phyloP scores from a whole-genome alignment of 2,113 vertebrate species.

The Aviceda subcristata region DNA sequence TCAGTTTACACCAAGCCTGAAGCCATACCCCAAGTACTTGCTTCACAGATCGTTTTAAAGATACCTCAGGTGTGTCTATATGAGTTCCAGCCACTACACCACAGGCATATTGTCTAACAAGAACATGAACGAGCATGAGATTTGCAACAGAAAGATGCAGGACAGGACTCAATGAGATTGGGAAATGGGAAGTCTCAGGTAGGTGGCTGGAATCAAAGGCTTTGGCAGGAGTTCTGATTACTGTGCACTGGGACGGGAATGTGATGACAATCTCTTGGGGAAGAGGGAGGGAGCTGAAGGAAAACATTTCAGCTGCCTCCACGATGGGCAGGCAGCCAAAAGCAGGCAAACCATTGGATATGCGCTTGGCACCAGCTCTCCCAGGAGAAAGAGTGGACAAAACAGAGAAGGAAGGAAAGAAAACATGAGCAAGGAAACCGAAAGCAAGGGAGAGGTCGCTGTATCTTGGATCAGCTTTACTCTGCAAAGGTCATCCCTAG shows the following conservation, averaged over 20 bases:
- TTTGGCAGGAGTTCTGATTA: not conserved
- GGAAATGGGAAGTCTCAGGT: not conserved
- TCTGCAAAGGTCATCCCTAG: not conserved
- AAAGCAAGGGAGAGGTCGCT: not conserved
- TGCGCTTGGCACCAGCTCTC: not conserved
- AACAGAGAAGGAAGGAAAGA: not conserved
- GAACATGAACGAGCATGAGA: not conserved
- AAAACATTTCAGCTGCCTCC: not conserved
- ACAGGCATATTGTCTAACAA: not conserved
- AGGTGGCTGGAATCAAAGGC: not conserved
- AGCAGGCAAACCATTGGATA: fast-evolving
- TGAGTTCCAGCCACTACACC: not conserved
- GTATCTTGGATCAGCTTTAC: not conserved
- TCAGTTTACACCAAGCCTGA: not conserved
- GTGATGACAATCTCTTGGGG: fast-evolving
- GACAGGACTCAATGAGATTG: not conserved
- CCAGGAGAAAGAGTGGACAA: not conserved
- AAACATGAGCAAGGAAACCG: not conserved
- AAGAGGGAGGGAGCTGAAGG: not conserved
- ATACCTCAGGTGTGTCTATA: not conserved
- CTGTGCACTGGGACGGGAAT: fast-evolving
- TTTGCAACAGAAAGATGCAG: not conserved
- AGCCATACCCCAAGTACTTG: not conserved
- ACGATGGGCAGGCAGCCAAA: not conserved
- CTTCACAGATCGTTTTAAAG: not conserved